A percentile compares a stretch with the other conserved stretches of the same genome.
Conservation (phyloP, 2,888 invertebrate genomes). For the Philereme vetulata region DNA sequence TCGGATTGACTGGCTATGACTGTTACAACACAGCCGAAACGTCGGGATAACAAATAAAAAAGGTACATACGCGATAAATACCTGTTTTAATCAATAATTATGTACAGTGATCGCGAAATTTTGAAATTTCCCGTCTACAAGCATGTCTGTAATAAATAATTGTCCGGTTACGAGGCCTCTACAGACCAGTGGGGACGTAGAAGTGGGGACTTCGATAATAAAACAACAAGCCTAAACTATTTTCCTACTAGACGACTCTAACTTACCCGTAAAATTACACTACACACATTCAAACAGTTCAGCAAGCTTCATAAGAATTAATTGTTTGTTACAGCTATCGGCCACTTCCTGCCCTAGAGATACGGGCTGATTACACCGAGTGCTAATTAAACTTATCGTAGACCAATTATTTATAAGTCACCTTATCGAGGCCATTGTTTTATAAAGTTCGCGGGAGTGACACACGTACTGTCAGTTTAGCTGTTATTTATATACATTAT, state of each 20-base stretch:
- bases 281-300: constrained; percentile 40
- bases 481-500: too few relatives aligned
- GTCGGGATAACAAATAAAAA: too few relatives aligned
- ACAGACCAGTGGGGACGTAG: too few relatives aligned
- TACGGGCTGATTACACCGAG: constrained; percentile 68
- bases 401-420: constrained; percentile 78
- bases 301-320: constrained; percentile 50
- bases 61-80: too few relatives aligned
- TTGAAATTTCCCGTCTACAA: too few relatives aligned
- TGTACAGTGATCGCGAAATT: too few relatives aligned
- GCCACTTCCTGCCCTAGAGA: constrained; percentile 67
- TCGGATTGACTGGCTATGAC: too few relatives aligned
- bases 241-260: neutral
- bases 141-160: too few relatives aligned
- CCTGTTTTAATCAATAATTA: too few relatives aligned
- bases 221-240: neutral
- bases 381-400: constrained; percentile 78
- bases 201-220: too few relatives aligned
- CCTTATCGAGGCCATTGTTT: constrained; percentile 76
- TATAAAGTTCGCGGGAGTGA: constrained; percentile 50
- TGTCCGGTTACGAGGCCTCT: too few relatives aligned
- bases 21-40: too few relatives aligned
- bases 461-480: constrained; percentile 40
- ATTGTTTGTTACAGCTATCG: constrained; percentile 50
- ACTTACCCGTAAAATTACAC: constrained; percentile 13